Conservation (phyloP, 2,888 invertebrate species). For the Eugnorisma glareosa region DNA sequence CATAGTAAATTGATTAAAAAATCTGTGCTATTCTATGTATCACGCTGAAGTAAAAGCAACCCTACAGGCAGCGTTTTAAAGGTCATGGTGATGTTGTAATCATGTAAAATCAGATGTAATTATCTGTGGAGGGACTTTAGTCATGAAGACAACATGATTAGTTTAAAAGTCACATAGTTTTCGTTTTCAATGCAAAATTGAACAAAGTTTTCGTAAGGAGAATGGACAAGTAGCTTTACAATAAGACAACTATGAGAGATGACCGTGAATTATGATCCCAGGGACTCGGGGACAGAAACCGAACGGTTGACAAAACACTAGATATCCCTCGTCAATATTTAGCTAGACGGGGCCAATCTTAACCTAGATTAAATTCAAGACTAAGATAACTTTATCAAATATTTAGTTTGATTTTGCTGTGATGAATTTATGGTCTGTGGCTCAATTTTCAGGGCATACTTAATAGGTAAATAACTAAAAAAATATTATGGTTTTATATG, state of each 20-base stretch:
- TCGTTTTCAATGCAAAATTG: not conserved
- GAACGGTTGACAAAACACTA: constrained; percentile 67
- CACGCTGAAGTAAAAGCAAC: not conserved
- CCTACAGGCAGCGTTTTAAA: not conserved
- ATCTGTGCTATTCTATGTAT: not conserved
- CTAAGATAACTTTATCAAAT: constrained; percentile 29
- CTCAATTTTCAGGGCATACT: not conserved
- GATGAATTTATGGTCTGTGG: constrained; percentile 30
- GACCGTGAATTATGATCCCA: constrained; percentile 65
- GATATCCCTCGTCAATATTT: constrained; percentile 63
- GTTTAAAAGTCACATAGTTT: not conserved
- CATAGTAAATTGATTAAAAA: not conserved
- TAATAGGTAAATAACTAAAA: not conserved
- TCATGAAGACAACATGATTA: not conserved
- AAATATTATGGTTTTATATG: not conserved
- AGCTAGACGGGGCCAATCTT: constrained; percentile 34
- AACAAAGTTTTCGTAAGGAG: not conserved
- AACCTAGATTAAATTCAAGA: constrained; percentile 46
- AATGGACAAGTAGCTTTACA: constrained; percentile 53
- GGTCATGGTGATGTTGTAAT: not conserved
- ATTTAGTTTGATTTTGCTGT: constrained; percentile 41
- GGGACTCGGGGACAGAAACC: constrained; percentile 32
- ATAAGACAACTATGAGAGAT: constrained; percentile 33
- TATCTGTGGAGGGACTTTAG: not conserved
- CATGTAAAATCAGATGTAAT: not conserved